A percentile compares a stretch with the other conserved stretches of the same genome.
phyloP scores from a whole-genome alignment of 2,797 vertebrate species.

The Neostethus bicornis region DNA sequence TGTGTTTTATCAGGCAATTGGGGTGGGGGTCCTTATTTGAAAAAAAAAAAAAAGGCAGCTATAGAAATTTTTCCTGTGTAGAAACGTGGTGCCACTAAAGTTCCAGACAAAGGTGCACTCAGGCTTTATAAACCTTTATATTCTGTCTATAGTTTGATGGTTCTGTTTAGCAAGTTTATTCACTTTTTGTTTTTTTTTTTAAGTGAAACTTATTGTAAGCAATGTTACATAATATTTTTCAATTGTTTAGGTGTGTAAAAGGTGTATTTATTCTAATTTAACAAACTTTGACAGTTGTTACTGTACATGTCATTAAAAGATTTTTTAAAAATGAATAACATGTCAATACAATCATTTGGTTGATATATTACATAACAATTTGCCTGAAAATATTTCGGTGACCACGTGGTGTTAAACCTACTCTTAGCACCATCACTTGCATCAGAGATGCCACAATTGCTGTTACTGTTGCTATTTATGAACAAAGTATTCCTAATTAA shows the following conservation, averaged over 20 bases:
- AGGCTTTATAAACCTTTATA: slow-evolving; percentile 22
- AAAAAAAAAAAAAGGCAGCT: slow-evolving; percentile 57
- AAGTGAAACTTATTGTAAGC: slow-evolving; percentile 18
- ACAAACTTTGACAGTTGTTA: slow-evolving; percentile 33
- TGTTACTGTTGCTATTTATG: slow-evolving; percentile 9
- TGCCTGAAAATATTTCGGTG: slow-evolving; percentile 5
- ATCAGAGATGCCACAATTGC: slow-evolving; percentile 2
- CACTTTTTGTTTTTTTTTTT: slow-evolving; percentile 10
- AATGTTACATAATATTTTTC: slow-evolving; percentile 31
- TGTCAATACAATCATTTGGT: not conserved
- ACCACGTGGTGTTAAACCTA: slow-evolving; percentile 5
- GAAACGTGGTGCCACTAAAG: slow-evolving; percentile 32
- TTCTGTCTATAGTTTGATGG: slow-evolving; percentile 18
- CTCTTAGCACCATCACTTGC: slow-evolving; percentile 6
- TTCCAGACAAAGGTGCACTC: slow-evolving; percentile 18
- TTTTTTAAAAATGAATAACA: slow-evolving; percentile 6
- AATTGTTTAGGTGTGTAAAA: slow-evolving; percentile 31
- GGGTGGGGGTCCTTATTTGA: not conserved
- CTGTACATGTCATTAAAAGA: slow-evolving; percentile 51
- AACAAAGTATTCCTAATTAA: slow-evolving; percentile 12
- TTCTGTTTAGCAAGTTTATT: slow-evolving; percentile 14
- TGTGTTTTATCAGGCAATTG: slow-evolving; percentile 29
- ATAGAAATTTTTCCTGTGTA: slow-evolving; percentile 33
- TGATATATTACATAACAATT: slow-evolving; percentile 1
- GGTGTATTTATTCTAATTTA: slow-evolving; percentile 69